Evolutionary conservation across 2,888 invertebrate species (phyloP), one percentile per base, ranked within the genome.

Genomic region (Cosmopolites sordidus): DNA sequence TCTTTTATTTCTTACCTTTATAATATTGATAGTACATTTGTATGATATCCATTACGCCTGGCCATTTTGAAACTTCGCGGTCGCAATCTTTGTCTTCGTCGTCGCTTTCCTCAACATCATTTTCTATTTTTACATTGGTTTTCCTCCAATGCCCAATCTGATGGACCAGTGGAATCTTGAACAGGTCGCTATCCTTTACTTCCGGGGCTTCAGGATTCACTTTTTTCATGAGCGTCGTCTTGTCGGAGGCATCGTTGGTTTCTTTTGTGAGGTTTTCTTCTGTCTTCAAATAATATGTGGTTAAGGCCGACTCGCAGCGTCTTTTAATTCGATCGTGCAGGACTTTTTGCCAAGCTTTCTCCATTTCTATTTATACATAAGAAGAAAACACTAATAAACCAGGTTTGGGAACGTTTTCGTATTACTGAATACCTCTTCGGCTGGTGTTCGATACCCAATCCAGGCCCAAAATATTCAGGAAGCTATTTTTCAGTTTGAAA

Each of bases 261-360:
- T 71, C 1, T 71, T 67, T 54, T 18, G 75, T 71, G 16, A n/a
- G 33, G 15, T 42, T 29, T 4, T 29, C 9, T 15, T 18, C 12
- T 5, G 42, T 17, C 17, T 33, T 46, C 11, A 51, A 27, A 42
- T 17, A 42, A 60, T 78, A 79, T 42, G 75, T 73, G 2, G 76
- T 77, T 43, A 79, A 70, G 27, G 76, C 68, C 41, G 76, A 74
- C 17, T 71, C 67, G 46, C 78, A 76, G 58, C 79, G 75, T 51
- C 84, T 73, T 56, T 80, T 79, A 60, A 78, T 76, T 43, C 84
- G 77, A 60, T 86, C 84, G 66, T 79, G 79, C 2, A 84, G 63
- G 58, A 86, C 77, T 66, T 79, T 79, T 62, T 78, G 76, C 86
- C 86, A 86, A 42, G 77, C 76, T 45, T 73, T 75, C 70, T 86